Base-by-base conservation (phyloP, 1,140 invertebrate species). In the Caenorhabditis remanei region DNA sequence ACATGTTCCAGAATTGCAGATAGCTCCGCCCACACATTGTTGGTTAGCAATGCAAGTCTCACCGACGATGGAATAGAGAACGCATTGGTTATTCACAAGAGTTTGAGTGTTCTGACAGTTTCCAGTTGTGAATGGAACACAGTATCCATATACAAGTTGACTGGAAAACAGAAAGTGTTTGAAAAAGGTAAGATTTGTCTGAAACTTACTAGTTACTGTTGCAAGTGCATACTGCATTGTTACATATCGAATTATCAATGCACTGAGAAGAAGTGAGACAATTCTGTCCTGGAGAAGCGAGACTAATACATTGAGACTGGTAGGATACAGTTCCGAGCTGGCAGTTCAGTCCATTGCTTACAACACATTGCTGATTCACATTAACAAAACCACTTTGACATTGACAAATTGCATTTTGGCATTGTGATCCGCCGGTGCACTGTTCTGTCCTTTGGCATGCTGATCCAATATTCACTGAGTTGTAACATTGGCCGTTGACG, bases 51-150 rank as follows among this genome's bases (percentile, higher is more conserved):
- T 84, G 55, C 83, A 84, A 4, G 53, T 46, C 55, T 84, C 83
- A 40, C 83, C 83, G 55, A 84, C 83, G 46, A 84, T 63, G 6
- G 83, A 84, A 6, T n/a, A 41, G 24, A 61, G 43, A 46, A 61
- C 55, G 46, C 83, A 84, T 48, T 84, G 83, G 61, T 84, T 84
- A 53, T 84, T 84, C 53, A 84, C 21, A 48, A 84, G 83, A 7
- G 83, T 84, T 63, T 84, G 83, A 7, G 83, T 63, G 4, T 84
- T 41, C 19, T 84, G 83, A 24, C 83, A 84, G 83, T 43, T 58
- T 41, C 43, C 41, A 19, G 14, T 41, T 6, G 83, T 40, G 58
- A 46, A 58, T 84, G 83, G 83, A 14, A 84, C 40, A 84, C 83
- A 84, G 55, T 84, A 84, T 56, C 83, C 83, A 14, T 84, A 84